phyloP scores from a whole-genome alignment of 2,797 vertebrate species.

The Graptemys geographica region DNA sequence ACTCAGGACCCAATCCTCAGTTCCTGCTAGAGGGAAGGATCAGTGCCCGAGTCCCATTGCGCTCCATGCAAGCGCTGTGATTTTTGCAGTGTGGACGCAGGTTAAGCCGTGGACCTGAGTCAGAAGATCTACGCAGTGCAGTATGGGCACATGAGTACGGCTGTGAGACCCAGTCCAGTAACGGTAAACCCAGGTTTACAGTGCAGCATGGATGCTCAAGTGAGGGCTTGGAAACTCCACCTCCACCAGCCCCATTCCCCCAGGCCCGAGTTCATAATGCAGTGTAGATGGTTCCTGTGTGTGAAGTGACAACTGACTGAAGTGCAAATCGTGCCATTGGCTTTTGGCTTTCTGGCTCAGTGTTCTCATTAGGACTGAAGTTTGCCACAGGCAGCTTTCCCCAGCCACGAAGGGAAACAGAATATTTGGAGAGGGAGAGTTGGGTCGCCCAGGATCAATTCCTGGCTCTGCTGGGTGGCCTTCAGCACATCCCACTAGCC shows the following conservation, averaged over 20 bases:
- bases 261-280: not conserved
- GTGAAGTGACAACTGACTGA: not conserved
- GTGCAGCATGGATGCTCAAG: not conserved
- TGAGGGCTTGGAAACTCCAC: too few species aligned
- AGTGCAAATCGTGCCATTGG: not conserved
- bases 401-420: not conserved
- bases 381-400: not conserved
- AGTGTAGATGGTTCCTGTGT: not conserved
- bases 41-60: too few species aligned
- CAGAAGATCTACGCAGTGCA: not conserved
- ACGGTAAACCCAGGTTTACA: not conserved
- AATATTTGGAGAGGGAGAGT: not conserved
- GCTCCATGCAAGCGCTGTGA: too few species aligned
- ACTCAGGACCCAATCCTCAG: too few species aligned
- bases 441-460: not conserved
- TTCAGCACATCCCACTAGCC: too few species aligned
- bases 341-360: not conserved
- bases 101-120: not conserved
- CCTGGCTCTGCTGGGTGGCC: too few species aligned
- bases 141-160: not conserved
- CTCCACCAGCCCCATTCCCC: not conserved
- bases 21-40: too few species aligned
- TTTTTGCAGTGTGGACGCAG: not conserved
- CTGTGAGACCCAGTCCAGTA: not conserved
- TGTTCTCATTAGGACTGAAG: not conserved